Evolutionary conservation across 92 coral and sea anemone species (phyloP), one percentile per base, ranked within the genome.

Genomic region (Bergia sp.): DNA sequence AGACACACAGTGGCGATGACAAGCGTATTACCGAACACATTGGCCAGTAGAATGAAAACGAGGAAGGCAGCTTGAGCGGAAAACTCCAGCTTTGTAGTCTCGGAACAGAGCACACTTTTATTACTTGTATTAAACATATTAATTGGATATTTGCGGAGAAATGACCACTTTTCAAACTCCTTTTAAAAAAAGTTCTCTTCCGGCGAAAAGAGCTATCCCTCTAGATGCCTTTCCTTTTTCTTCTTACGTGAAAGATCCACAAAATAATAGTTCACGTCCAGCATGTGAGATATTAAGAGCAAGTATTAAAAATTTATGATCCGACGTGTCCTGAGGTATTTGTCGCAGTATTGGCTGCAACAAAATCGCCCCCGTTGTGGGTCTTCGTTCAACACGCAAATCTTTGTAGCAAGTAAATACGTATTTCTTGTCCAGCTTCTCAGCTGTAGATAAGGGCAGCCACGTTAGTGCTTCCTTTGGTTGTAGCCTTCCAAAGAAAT

Each of bases 11-110:
- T 71, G 7, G 78, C 42, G 57, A 84, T 69, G 20, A 84, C 87
- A 15, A 84, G 79, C 18, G 43, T 44, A 53, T 84, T 84, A 2
- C 87, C 87, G 36, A 84, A 84, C 15, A 84, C 87, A 3, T 78
- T 83, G 3, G 87, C 78, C 7, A 45, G 29, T 83, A 83, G 47
- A 71, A 83, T 83, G 21, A 83, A 36, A 7, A 69, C 77, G 15
- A 83, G 87, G 36, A 84, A 84, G 2, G 78, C 87, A 11, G 87
- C 87, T 71, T 84, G 87, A 13, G 78, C 87, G 42, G 40, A 69
- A 84, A 69, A 84, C 55, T 84, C 87, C 20, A 84, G 79, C 65
- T 84, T 71, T 71, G 87, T 84, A 18, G 61, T 2, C 87, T 84
- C 57, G 23, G 87, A 69, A 5, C 87, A 84, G 45, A 84, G 67